Conservation (phyloP, 2,888 invertebrate species). For the Drosophila mulleri region DNA sequence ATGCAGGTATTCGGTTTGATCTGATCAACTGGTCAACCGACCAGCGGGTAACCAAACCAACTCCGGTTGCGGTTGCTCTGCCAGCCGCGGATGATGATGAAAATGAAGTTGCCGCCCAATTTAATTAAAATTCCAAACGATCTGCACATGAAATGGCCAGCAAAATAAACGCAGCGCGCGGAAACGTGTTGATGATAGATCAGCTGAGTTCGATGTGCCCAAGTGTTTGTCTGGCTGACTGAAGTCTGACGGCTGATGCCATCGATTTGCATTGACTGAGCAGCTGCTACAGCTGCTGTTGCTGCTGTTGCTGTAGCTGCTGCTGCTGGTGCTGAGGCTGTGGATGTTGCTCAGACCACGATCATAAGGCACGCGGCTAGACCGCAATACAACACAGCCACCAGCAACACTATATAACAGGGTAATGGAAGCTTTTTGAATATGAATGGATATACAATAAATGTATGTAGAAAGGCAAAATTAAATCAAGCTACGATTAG, state of each 20-base stretch:
- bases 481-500: not conserved
- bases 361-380: conserved; percentile 66
- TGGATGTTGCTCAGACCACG: conserved; percentile 29
- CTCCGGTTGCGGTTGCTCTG: conserved; percentile 37
- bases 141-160: conserved; percentile 66
- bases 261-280: conserved; percentile 68
- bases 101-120: conserved; percentile 83
- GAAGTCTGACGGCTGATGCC: conserved; percentile 21
- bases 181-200: conserved; percentile 76
- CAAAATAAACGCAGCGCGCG: conserved; percentile 53
- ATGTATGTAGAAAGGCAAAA: too few relatives aligned
- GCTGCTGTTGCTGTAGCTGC: not conserved
- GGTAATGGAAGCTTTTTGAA: not conserved
- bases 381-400: conserved; percentile 48
- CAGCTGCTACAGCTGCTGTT: conserved; percentile 14
- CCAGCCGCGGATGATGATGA: conserved; percentile 70
- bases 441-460: too few relatives aligned
- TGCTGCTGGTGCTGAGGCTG: not conserved
- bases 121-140: conserved; percentile 83
- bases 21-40: conserved; percentile 47
- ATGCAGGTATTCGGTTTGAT: conserved; percentile 51
- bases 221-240: conserved; percentile 12
- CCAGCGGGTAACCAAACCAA: conserved; percentile 9
- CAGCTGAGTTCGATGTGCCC: conserved; percentile 43
- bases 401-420: conserved; percentile 35